phyloP scores from a whole-genome alignment of 2,888 invertebrate species.

The Athalia cordata region DNA sequence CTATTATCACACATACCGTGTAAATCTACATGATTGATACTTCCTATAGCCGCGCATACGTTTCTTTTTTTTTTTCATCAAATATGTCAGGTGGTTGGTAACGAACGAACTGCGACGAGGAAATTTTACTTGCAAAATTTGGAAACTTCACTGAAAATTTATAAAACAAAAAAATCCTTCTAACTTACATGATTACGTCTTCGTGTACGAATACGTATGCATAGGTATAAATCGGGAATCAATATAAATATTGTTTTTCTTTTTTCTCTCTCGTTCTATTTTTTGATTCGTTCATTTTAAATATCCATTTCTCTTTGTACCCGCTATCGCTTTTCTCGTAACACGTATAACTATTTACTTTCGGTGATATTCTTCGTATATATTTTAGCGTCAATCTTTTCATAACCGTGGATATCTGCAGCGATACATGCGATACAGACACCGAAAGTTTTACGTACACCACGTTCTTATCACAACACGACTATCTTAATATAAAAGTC shows the following conservation, averaged over 20 bases:
- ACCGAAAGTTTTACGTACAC: background rate
- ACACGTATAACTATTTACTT: background rate
- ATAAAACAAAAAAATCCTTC: too few relatives aligned
- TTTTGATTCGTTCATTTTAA: background rate
- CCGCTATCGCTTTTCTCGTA: constrained; percentile 3
- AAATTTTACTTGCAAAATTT: too few relatives aligned
- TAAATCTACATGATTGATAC: too few relatives aligned
- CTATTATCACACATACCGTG: background rate
- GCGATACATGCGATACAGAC: too few relatives aligned
- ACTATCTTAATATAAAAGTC: constrained; percentile 2
- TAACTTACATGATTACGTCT: too few relatives aligned
- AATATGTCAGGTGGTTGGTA: too few relatives aligned
- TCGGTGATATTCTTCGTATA: background rate
- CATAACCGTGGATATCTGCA: background rate
- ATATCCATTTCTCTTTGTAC: background rate
- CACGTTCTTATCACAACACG: background rate
- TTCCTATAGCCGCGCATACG: too few relatives aligned
- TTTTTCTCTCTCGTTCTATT: background rate
- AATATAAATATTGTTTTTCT: background rate
- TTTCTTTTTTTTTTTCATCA: too few relatives aligned
- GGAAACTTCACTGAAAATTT: too few relatives aligned
- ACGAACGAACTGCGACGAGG: too few relatives aligned
- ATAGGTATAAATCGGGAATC: background rate
- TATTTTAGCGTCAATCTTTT: constrained; percentile 4
- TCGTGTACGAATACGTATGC: too few relatives aligned